These are phyloP conservation scores for Stomorhina lunata DNA, from an alignment of 2,888 invertebrate genomes.

Conservation along the genomic window DNA sequence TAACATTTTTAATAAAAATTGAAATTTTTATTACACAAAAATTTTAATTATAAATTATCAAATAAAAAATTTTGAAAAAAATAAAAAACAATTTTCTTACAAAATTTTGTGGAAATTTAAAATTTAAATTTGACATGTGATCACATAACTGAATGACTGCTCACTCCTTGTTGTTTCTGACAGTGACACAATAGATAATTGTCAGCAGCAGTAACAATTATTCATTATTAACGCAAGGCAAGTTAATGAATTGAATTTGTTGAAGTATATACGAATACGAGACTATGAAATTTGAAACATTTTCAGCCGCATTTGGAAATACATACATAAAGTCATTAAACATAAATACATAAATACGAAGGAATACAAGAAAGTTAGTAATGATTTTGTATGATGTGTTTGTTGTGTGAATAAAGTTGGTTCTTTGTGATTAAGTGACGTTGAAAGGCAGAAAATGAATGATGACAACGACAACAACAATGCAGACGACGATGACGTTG, in stretches of 20 bases:
- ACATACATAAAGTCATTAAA: not conserved
- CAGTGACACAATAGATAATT: slow-evolving; percentile 26
- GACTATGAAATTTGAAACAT: slow-evolving; percentile 27
- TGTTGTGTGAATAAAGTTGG: not conserved
- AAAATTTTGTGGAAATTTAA: too few species aligned
- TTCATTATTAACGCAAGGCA: slow-evolving; percentile 7
- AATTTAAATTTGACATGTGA: too few species aligned
- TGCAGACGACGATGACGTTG: too few species aligned
- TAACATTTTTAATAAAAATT: too few species aligned
- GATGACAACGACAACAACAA: too few species aligned
- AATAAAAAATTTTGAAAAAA: too few species aligned
- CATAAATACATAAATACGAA: not conserved
- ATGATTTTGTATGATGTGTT: not conserved
- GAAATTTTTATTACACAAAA: too few species aligned
- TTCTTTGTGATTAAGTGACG: slow-evolving; percentile 19
- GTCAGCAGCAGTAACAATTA: slow-evolving; percentile 23
- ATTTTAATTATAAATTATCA: too few species aligned
- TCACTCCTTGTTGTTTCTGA: not conserved
- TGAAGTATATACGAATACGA: slow-evolving; percentile 3
- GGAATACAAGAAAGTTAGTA: not conserved
- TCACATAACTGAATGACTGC: not conserved
- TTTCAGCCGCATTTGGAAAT: not conserved
- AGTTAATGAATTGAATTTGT: slow-evolving; percentile 13
- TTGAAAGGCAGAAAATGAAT: slow-evolving; percentile 37
- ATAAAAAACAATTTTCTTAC: too few species aligned